These are phyloP conservation scores for Corbicula japonica DNA, from an alignment of 2,888 invertebrate genomes.

Conservation along the genomic window DNA sequence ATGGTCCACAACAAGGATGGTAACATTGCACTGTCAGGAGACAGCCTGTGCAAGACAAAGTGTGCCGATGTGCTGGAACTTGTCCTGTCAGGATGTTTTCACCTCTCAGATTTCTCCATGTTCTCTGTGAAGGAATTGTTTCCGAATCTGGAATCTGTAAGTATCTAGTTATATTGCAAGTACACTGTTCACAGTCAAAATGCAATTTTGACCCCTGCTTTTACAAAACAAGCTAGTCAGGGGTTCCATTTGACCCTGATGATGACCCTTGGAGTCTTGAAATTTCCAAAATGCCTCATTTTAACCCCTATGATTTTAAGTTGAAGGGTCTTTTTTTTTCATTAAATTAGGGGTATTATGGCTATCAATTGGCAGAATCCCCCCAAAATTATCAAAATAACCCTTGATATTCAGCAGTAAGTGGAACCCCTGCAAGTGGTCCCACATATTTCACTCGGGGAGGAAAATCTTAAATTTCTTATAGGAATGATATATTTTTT, in stretches of 20 bases:
- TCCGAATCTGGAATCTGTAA: constrained; percentile 60
- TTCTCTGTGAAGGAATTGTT: constrained; percentile 59
- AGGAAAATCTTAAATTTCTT: no score
- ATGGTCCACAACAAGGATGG: constrained; percentile 26
- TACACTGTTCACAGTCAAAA: neutral
- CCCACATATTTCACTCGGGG: no score
- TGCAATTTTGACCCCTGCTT: neutral
- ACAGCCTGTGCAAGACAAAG: neutral
- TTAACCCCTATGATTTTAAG: no score
- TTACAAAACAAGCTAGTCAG: neutral
- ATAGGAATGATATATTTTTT: no score
- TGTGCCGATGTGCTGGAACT: constrained; percentile 46
- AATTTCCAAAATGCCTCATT: no score
- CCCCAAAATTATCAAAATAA: no score
- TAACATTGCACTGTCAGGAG: constrained; percentile 3
- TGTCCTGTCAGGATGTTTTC: constrained; percentile 63
- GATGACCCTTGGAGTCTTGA: neutral
- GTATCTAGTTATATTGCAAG: constrained; percentile 2
- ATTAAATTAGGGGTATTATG: no score
- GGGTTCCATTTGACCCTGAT: neutral
- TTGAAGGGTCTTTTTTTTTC: no score
- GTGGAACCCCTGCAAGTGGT: no score
- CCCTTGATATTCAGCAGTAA: no score
- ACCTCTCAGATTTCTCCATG: constrained; percentile 62
- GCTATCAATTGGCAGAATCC: no score